Base-by-base conservation (phyloP, 1,140 invertebrate genomes). In the Caerostris darwini region DNA sequence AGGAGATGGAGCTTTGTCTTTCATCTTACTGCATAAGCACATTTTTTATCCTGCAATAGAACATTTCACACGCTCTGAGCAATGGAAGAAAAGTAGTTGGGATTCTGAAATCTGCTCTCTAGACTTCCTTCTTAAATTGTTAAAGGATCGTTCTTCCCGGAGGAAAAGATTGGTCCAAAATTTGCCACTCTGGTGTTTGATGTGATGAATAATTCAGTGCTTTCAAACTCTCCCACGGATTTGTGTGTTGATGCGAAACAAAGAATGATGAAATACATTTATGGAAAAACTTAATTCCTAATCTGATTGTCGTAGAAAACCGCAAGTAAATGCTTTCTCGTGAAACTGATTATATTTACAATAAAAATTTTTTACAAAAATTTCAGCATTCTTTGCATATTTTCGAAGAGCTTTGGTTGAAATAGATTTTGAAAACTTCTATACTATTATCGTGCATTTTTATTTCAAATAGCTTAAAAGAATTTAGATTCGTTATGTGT, bases 111-210 rank as follows among this genome's bases (percentile, higher is more conserved):
- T 53, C 50, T 50, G 34, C 34, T 50, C 34, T 53, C 34, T 77
- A 77, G 71, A 83, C 17, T n/a, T 83, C 17, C 82, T 83, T 83
- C n/a, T 83, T 83, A 83, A 83, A 53, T 83, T 83, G 54, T 83
- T 83, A 83, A 83, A 83, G 54, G 17, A 2, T 50, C 19, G 14
- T 58, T 57, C 56, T 54, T 34, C 34, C 34, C 82, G 0, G 17
- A 83, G 82, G 54, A 83, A 83, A 83, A 34, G 57, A 83, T 83
- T 57, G 82, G 82, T 83, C 7, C 53, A 57, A 54, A 83, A 57
- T 83, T 83, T 83, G 82, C 17, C 82, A 83, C 82, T 83, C 56
- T 17, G 56, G 82, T 83, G 57, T 83, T 83, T 77, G 71, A 58
- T 57, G 82, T 58, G 53, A 83, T 83, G 82, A 83, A 83, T 83